Conservation (phyloP, 2,113 vertebrate genomes). For the Helogale parvula region DNA sequence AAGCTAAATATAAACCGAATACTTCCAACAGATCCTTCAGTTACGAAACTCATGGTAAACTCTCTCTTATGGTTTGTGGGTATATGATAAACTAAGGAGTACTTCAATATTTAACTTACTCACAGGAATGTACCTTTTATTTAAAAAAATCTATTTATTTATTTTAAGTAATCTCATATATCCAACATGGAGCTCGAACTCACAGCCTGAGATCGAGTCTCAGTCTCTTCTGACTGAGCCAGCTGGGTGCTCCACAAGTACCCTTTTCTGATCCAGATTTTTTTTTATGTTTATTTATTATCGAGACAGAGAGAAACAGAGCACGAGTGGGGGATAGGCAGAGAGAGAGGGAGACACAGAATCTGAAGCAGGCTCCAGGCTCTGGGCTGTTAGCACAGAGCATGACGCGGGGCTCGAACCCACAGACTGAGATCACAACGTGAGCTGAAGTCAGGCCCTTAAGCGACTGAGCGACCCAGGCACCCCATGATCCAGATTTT, state of each 20-base stretch:
- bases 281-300: not conserved
- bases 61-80: not conserved
- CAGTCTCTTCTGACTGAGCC: not conserved
- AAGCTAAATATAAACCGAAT: slow-evolving; percentile 54
- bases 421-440: no score
- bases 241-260: not conserved
- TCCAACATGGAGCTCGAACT: not conserved
- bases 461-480: not conserved
- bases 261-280: slow-evolving; percentile 36
- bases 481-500: not conserved
- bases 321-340: no score
- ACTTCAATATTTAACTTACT: slow-evolving; percentile 45
- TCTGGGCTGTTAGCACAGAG: no score
- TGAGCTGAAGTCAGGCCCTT: no score
- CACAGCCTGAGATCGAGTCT: not conserved
- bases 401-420: no score
- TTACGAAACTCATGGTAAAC: slow-evolving; percentile 44
- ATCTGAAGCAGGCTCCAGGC: no score
- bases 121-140: not conserved
- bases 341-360: no score
- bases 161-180: not conserved
- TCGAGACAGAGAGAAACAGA: no score
- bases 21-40: slow-evolving; percentile 5
- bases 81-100: slow-evolving; percentile 36
- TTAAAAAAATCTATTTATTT: not conserved